Evolutionary conservation across 2,113 vertebrate species (phyloP), one percentile per base, ranked within the genome.

Genomic region (Chascanopsetta lugubris): DNA sequence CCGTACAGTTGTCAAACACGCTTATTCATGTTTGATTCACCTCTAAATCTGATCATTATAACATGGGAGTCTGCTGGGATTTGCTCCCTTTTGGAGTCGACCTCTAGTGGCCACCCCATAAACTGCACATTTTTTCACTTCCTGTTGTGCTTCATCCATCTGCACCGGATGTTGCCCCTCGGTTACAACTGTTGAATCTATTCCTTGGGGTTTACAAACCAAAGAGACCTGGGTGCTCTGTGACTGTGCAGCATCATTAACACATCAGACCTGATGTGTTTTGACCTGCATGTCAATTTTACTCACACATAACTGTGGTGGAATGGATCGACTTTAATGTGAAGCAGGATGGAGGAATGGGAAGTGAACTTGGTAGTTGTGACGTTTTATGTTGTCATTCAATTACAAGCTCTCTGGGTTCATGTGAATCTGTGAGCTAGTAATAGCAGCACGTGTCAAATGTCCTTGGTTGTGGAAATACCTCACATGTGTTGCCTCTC

Each of bases 381-480:
- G 42, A 24, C 56, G 63, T 68, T 69, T 36, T n/a, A 27, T 47
- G 47, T 56, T 24, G 36, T 49, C 49, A 57, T 61, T 65, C 24
- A 38, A 48, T 76, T 69, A 69, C 72, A 22, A n/a, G 46, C 32
- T 61, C 30, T 46, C 50, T 40, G 42, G 48, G 59, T 18, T 67
- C 60, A 11, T 65, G 21, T 66, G 45, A 70, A 77, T 67, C 3
- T 69, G 54, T 12, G 10, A 51, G 56, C 34, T 21, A 6, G 46
- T 61, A 55, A 38, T 24, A 48, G 55, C 36, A 51, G 55, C 62
- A 4, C 0, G 2, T 43, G 73, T 83, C 40, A 59, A 47, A 75
- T 85, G 40, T 83, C 75, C 71, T 17, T 64, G 68, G 63, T 40
- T 56, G 75, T 75, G 70, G 83, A 88, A 85, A 88, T 82, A 84